A percentile compares a stretch with the other conserved stretches of the same genome.
These are phyloP conservation scores for Aspidiotus rigidus DNA, from an alignment of 2,888 invertebrate genomes.

Conservation along the genomic window DNA sequence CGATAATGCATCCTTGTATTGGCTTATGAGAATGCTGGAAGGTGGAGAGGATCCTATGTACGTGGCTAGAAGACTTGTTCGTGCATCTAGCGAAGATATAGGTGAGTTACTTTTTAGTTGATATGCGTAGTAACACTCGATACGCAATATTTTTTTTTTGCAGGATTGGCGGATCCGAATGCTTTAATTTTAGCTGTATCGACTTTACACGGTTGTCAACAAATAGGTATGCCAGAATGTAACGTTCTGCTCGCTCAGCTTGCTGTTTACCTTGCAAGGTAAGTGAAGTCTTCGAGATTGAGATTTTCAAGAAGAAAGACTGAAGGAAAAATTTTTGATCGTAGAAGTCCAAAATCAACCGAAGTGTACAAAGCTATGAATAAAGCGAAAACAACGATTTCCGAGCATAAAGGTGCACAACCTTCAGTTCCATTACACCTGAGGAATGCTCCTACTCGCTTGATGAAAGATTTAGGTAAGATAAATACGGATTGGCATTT, in stretches of 20 bases:
- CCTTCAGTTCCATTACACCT: constrained; percentile 69
- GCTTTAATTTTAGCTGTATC: constrained; percentile 61
- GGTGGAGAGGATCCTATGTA: constrained; percentile 73
- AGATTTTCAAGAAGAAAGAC: background rate
- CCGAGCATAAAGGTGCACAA: constrained; percentile 56
- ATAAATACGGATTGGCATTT: background rate
- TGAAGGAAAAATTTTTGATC: constrained; percentile 10
- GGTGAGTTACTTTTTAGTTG: constrained; percentile 47
- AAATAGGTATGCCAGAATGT: constrained; percentile 73
- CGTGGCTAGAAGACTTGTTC: constrained; percentile 63
- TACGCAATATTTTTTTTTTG: constrained; percentile 31
- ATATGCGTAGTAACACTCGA: background rate
- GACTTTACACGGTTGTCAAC: constrained; percentile 67
- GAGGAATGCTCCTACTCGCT: constrained; percentile 67
- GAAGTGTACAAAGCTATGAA: constrained; percentile 50
- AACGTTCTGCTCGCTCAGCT: constrained; percentile 69
- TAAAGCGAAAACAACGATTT: constrained; percentile 53
- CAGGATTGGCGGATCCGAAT: constrained; percentile 57
- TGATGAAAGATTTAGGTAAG: constrained; percentile 64
- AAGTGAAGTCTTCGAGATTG: constrained; percentile 6
- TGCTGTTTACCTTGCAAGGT: constrained; percentile 59
- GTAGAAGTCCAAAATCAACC: constrained; percentile 60
- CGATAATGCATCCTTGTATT: constrained; percentile 70
- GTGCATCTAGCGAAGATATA: constrained; percentile 69
- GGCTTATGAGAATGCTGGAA: constrained; percentile 67